Conservation (phyloP, 2,797 vertebrate species). For the Craterocephalus amniculus region DNA sequence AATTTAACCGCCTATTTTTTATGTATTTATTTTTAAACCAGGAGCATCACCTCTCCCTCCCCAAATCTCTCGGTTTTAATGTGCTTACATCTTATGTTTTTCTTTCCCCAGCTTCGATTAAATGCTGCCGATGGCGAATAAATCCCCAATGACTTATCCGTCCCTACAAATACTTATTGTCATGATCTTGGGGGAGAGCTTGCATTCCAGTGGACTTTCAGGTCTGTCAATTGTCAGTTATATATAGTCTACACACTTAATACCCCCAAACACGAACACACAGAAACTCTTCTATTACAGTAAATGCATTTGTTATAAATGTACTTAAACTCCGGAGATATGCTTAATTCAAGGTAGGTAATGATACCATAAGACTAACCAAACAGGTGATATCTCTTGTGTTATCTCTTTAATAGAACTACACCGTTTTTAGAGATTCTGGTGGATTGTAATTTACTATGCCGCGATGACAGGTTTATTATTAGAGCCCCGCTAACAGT, state of each 20-base stretch:
- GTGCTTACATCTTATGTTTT: background rate
- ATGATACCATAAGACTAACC: background rate
- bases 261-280: too few species aligned
- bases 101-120: background rate
- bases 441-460: too few species aligned
- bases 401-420: too few species aligned
- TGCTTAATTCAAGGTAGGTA: background rate
- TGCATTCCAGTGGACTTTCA: slow-evolving; percentile 14
- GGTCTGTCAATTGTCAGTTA: slow-evolving; percentile 37
- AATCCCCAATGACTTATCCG: background rate
- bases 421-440: too few species aligned
- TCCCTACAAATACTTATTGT: slow-evolving; percentile 49
- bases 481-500: too few species aligned
- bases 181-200: slow-evolving; percentile 15
- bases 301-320: background rate
- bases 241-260: too few species aligned
- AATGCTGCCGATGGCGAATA: slow-evolving; percentile 38
- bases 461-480: background rate
- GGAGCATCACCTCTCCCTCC: too few species aligned
- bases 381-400: too few species aligned
- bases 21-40: too few species aligned
- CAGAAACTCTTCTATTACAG: too few species aligned
- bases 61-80: background rate
- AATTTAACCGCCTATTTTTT: too few species aligned
- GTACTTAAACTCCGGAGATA: background rate